A percentile compares a stretch with the other conserved stretches of the same genome.
Conservation (phyloP, 2,888 invertebrate genomes). For the Pristionchus fissidentatus region DNA sequence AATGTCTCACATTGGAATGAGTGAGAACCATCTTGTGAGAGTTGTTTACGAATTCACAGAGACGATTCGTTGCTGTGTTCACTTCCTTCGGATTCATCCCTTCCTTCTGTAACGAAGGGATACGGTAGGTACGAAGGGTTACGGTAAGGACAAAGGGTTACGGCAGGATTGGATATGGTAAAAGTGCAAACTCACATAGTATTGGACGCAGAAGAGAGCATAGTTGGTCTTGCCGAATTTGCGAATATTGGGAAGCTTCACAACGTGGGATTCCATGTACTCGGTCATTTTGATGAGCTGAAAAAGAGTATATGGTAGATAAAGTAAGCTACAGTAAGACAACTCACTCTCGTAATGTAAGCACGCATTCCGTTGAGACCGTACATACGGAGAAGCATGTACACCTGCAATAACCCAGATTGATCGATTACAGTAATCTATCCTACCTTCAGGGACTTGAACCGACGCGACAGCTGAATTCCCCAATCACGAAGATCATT, state of each 20-base stretch:
- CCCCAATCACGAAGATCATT: constrained; percentile 87
- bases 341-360: constrained; percentile 36
- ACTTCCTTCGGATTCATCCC: constrained; percentile 45
- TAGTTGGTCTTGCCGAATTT: constrained; percentile 48
- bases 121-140: background rate
- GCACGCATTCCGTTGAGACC: constrained; percentile 49
- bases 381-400: constrained; percentile 84
- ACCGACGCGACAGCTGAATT: constrained; percentile 91
- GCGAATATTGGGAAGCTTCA: constrained; percentile 49
- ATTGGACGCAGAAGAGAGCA: constrained; percentile 50
- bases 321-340: background rate
- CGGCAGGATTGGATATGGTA: too few relatives aligned
- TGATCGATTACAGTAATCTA: background rate
- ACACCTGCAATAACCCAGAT: constrained; percentile 76
- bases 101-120: constrained; percentile 42
- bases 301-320: background rate
- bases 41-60: constrained; percentile 56
- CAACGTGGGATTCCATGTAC: constrained; percentile 46
- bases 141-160: too few relatives aligned
- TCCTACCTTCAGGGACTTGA: constrained; percentile 86
- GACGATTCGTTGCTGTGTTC: constrained; percentile 51
- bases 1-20: constrained; percentile 47
- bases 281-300: constrained; percentile 37
- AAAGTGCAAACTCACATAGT: too few relatives aligned
- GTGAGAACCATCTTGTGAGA: constrained; percentile 56